Evolutionary conservation across 2,113 vertebrate genomes (phyloP).

Genomic region (Phalacrocorax carbo): DNA sequence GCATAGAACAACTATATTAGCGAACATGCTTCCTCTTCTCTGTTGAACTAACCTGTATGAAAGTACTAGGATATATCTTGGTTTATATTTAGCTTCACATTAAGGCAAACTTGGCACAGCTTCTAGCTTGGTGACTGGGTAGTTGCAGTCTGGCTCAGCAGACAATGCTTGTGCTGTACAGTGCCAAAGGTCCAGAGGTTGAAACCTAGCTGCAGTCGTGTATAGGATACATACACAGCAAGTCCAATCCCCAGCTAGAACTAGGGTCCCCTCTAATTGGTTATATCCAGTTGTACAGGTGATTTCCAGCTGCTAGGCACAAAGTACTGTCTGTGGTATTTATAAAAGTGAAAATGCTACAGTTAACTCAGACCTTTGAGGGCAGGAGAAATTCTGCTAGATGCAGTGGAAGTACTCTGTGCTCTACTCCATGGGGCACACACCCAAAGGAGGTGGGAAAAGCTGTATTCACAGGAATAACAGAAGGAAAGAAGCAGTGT

Average conservation of each 20-base stretch:
- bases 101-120: neutral
- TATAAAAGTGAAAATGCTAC: neutral
- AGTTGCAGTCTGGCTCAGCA: neutral
- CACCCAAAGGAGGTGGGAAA: neutral
- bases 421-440: neutral
- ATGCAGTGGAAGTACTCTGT: neutral
- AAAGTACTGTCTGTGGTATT: neutral
- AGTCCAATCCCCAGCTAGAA: neutral
- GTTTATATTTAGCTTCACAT: neutral
- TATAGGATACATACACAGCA: neutral
- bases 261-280: neutral
- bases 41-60: neutral
- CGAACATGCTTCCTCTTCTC: neutral
- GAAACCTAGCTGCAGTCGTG: neutral
- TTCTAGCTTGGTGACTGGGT: neutral
- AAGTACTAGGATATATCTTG: neutral
- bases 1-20: neutral
- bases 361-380: neutral
- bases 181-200: neutral
- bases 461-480: neutral
- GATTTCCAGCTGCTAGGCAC: neutral
- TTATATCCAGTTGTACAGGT: neutral
- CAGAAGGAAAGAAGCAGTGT: neutral
- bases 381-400: neutral
- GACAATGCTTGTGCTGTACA: neutral